A percentile compares a stretch with the other conserved stretches of the same genome.
Conservation (phyloP, 2,797 vertebrate genomes). For the Selene dorsalis region DNA sequence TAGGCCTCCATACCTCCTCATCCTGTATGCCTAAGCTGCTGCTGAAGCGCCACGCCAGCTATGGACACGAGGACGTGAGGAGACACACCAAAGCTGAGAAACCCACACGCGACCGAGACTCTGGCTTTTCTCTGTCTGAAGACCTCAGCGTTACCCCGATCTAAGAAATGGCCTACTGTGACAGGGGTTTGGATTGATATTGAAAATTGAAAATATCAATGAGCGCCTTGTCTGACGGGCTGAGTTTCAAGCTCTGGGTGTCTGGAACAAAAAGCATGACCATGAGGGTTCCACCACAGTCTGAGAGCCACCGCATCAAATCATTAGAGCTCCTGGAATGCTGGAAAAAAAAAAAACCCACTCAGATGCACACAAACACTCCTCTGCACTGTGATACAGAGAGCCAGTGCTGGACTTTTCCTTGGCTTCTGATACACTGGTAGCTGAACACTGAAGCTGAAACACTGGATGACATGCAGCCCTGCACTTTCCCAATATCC, state of each 20-base stretch:
- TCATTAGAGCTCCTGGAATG: slow-evolving; percentile 58
- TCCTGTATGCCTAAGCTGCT: slow-evolving; percentile 78
- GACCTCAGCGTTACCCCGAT: slow-evolving; percentile 91
- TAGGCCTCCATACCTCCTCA: slow-evolving; percentile 66
- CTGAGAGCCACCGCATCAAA: slow-evolving; percentile 25
- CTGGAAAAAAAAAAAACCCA: slow-evolving; percentile 65
- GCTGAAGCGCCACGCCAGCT: slow-evolving; percentile 88
- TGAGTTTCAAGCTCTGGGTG: slow-evolving; percentile 26
- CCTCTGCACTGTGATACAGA: slow-evolving; percentile 58
- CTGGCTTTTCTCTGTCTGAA: slow-evolving; percentile 92
- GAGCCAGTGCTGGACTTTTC: slow-evolving; percentile 41
- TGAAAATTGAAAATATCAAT: slow-evolving; percentile 13
- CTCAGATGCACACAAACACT: slow-evolving; percentile 36
- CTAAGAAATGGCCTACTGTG: slow-evolving; percentile 36
- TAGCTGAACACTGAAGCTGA: slow-evolving; percentile 68
- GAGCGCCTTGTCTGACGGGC: slow-evolving; percentile 16
- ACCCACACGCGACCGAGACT: slow-evolving; percentile 88
- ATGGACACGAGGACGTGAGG: slow-evolving; percentile 86
- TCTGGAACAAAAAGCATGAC: slow-evolving; percentile 27
- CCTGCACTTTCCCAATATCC: slow-evolving; percentile 14
- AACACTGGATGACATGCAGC: slow-evolving; percentile 32
- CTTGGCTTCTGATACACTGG: slow-evolving; percentile 39
- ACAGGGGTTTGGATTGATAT: slow-evolving; percentile 13
- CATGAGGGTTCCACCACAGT: slow-evolving; percentile 1
- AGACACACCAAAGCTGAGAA: slow-evolving; percentile 87